These are phyloP conservation scores for Paramormyrops kingsleyae DNA, from an alignment of 2,113 vertebrate genomes.

Conservation along the genomic window DNA sequence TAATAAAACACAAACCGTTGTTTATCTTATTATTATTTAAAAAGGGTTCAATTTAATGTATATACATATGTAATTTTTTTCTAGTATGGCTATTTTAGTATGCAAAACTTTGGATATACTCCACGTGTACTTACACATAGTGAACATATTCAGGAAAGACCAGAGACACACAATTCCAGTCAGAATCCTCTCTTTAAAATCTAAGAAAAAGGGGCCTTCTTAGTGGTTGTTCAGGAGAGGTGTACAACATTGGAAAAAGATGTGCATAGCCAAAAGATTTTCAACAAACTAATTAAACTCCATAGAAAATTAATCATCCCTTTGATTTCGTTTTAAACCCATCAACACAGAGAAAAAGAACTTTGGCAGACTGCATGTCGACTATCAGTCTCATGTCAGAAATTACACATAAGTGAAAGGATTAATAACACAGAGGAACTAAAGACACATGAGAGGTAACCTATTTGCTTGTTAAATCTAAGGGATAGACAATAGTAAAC, in stretches of 20 bases:
- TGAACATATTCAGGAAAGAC: neutral
- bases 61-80: neutral
- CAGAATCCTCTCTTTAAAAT: neutral
- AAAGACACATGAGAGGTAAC: neutral
- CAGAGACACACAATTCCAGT: neutral
- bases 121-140: neutral
- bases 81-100: slow-evolving; percentile 13
- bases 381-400: neutral
- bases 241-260: neutral
- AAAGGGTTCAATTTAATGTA: neutral
- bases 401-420: neutral
- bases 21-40: neutral
- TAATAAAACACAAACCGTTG: neutral
- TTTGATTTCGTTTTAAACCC: neutral
- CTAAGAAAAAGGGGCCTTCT: neutral
- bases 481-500: neutral
- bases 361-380: neutral
- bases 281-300: neutral
- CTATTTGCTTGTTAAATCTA: slow-evolving; percentile 7
- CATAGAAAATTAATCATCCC: neutral
- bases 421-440: neutral
- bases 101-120: neutral
- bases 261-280: neutral
- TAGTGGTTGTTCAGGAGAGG: neutral
- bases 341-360: neutral